Conservation (phyloP, 2,113 vertebrate genomes). For the Potamarius usumacintae region DNA sequence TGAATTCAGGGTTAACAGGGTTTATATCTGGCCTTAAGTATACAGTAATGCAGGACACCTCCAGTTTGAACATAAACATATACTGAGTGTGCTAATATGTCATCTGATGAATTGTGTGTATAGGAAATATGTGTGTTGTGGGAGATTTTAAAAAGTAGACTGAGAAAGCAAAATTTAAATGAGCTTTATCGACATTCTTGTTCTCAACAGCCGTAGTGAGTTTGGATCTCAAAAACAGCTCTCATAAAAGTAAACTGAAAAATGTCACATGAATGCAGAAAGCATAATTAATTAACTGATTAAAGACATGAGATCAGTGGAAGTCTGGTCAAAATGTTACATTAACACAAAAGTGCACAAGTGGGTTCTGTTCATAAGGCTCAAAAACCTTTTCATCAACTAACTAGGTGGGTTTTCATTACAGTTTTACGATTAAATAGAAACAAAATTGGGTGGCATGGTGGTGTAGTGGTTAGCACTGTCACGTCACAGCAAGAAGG, state of each 20-base stretch:
- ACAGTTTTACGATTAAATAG: too few species aligned
- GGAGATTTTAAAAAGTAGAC: background rate
- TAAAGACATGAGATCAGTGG: background rate
- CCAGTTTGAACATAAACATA: background rate
- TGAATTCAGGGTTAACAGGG: background rate
- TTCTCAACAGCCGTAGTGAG: background rate
- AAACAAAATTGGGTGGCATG: too few species aligned
- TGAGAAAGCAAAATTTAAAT: background rate
- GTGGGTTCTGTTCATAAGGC: background rate
- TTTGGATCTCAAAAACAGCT: background rate
- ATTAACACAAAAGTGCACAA: background rate
- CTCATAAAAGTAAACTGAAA: background rate
- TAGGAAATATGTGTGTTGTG: background rate
- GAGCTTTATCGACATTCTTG: background rate
- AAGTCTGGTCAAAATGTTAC: background rate
- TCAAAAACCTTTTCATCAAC: background rate
- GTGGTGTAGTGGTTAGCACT: too few species aligned
- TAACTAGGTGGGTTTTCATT: too few species aligned
- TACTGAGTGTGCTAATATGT: background rate
- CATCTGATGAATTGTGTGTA: background rate
- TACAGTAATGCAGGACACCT: background rate
- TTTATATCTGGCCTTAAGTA: background rate
- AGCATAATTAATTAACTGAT: background rate
- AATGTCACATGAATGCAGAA: background rate
- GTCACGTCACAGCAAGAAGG: too few species aligned